phyloP scores from a whole-genome alignment of 2,113 vertebrate species.

The Melanocharis versteri region DNA sequence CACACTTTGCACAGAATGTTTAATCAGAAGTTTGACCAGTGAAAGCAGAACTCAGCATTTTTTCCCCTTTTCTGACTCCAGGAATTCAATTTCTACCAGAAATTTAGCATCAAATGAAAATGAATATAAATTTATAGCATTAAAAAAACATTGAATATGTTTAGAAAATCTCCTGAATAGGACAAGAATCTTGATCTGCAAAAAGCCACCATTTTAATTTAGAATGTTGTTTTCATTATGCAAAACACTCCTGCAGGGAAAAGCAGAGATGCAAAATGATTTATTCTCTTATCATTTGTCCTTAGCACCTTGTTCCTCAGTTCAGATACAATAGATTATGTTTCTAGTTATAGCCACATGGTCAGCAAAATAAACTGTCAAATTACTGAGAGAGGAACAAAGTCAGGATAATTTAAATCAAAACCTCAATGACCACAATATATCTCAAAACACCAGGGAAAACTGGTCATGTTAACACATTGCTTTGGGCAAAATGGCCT shows the following conservation, averaged over 20 bases:
- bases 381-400: background rate
- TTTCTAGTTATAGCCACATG: background rate
- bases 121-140: background rate
- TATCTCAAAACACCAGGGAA: background rate
- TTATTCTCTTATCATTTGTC: conserved; percentile 25
- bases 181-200: background rate
- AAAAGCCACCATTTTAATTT: conserved; percentile 28
- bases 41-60: conserved; percentile 2
- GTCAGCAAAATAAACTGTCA: conserved; percentile 5
- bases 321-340: conserved; percentile 14
- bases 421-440: background rate
- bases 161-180: background rate
- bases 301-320: background rate
- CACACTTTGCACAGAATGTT: conserved; percentile 34
- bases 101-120: background rate
- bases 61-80: background rate
- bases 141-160: background rate
- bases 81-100: conserved; percentile 12
- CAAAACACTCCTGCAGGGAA: conserved; percentile 1
- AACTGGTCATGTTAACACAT: background rate
- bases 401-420: background rate
- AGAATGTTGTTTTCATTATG: background rate
- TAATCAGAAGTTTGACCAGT: conserved; percentile 28
- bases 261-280: conserved; percentile 11
- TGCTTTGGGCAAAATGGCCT: background rate